phyloP scores from a whole-genome alignment of 1,140 invertebrate species.

The Odontomachus brunneus region DNA sequence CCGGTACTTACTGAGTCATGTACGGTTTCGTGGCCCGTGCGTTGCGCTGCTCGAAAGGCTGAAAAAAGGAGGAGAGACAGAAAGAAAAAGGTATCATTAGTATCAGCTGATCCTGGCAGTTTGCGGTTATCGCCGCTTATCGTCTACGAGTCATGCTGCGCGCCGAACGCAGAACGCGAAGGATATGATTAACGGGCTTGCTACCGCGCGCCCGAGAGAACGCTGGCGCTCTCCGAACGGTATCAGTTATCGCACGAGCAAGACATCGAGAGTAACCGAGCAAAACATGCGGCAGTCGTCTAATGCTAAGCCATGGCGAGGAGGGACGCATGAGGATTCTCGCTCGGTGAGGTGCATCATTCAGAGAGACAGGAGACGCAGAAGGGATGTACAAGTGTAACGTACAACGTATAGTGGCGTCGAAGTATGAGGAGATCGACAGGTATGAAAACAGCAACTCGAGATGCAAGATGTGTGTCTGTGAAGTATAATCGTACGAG shows the following conservation, averaged over 20 bases:
- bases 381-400: neutral
- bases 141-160: conserved; percentile 42
- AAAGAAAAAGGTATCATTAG: too few species aligned
- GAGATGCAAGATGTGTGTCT: conserved; percentile 20
- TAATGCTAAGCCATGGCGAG: conserved; percentile 60
- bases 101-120: too few species aligned
- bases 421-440: neutral
- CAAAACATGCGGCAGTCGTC: conserved; percentile 65
- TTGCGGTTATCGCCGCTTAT: conserved; percentile 9
- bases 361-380: neutral
- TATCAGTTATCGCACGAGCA: conserved; percentile 9
- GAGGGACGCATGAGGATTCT: neutral
- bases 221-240: neutral
- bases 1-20: conserved; percentile 90
- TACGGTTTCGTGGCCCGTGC: conserved; percentile 87
- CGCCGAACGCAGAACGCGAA: neutral
- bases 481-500: neutral
- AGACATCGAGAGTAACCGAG: neutral
- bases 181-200: neutral
- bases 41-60: conserved; percentile 83
- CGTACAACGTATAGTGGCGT: neutral
- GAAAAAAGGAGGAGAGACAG: conserved; percentile 70
- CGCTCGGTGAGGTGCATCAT: conserved; percentile 38
- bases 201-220: neutral
- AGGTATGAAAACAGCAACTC: neutral